These are phyloP conservation scores for Diceros bicornis DNA, from an alignment of 2,797 vertebrate genomes.

Conservation along the genomic window DNA sequence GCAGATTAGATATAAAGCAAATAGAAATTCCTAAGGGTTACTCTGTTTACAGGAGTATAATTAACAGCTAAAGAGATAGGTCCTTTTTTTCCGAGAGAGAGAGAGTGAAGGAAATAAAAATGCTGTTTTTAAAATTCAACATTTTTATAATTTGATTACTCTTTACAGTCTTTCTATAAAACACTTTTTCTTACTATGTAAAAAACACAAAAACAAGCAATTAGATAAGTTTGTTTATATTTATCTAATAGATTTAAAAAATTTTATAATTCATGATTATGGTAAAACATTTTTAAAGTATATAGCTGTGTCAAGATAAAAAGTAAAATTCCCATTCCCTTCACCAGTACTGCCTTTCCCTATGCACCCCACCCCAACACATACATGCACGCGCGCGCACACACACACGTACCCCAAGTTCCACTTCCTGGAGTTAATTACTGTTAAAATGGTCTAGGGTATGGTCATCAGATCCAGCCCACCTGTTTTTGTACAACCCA, in stretches of 20 bases:
- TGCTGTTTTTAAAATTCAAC: constrained; percentile 9
- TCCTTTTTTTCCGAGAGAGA: not conserved
- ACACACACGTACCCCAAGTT: not conserved
- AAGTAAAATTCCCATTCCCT: not conserved
- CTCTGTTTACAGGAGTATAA: constrained; percentile 85
- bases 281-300: not conserved
- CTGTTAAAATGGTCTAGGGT: not conserved
- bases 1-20: constrained; percentile 84
- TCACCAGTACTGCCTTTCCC: not conserved
- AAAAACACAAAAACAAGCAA: not conserved
- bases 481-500: not conserved
- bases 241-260: not conserved
- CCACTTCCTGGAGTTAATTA: not conserved
- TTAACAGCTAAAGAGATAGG: constrained; percentile 78
- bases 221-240: not conserved
- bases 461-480: not conserved
- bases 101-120: constrained; percentile 9
- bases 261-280: not conserved
- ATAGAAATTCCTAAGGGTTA: constrained; percentile 83
- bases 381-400: not conserved
- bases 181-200: not conserved
- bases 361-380: not conserved
- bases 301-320: not conserved
- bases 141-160: constrained; percentile 17
- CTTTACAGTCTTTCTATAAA: constrained; percentile 5